A percentile compares a stretch with the other conserved stretches of the same genome.
Conservation (phyloP, 2,888 invertebrate genomes). For the Zaprionus obscuricornis region DNA sequence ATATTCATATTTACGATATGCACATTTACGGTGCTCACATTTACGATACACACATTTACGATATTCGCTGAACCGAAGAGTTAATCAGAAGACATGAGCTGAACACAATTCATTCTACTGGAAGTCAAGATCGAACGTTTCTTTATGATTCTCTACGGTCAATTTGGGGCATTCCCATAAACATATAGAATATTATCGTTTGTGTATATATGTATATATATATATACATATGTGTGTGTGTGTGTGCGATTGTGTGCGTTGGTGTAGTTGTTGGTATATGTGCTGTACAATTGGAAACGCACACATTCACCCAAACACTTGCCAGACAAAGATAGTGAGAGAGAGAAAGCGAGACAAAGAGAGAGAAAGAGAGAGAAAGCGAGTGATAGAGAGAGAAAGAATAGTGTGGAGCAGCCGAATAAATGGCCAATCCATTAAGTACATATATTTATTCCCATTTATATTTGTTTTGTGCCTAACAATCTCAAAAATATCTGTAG, state of each 20-base stretch:
- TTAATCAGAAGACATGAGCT: no score
- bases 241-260: constrained; percentile 18
- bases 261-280: constrained; percentile 29
- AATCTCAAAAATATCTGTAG: constrained; percentile 49
- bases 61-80: no score
- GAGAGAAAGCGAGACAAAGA: no score
- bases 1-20: no score
- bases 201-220: not conserved
- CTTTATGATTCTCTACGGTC: no score
- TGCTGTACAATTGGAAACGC: constrained; percentile 58
- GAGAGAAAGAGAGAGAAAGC: no score
- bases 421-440: constrained; percentile 31
- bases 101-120: no score
- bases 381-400: no score
- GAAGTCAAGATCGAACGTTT: no score
- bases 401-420: constrained; percentile 17
- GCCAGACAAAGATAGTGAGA: constrained; percentile 31
- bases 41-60: no score
- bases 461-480: constrained; percentile 39
- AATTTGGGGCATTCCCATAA: constrained; percentile 10
- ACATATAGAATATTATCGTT: not conserved
- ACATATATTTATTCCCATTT: constrained; percentile 4
- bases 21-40: no score
- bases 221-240: constrained; percentile 10
- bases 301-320: constrained; percentile 8